These are phyloP conservation scores for Charadrius vociferus DNA, from an alignment of 2,113 vertebrate genomes.

Conservation along the genomic window DNA sequence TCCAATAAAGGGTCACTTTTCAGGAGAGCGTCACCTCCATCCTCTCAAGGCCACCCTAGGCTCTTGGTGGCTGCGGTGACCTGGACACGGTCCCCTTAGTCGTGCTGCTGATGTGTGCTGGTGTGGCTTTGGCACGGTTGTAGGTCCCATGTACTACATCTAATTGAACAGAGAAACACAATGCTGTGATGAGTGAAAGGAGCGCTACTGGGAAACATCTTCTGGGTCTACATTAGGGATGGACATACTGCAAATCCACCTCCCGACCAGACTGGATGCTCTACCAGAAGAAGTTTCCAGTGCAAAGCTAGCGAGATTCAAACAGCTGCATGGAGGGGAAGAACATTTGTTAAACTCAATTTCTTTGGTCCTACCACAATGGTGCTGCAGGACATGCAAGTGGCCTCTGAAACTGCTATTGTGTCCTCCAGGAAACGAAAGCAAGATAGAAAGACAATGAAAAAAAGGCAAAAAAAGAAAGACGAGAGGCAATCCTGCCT, in stretches of 20 bases:
- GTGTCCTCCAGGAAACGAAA: not conserved
- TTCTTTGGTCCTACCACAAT: not conserved
- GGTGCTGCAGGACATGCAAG: not conserved
- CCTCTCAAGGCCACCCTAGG: not conserved
- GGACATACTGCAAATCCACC: not conserved
- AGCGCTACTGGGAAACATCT: not conserved
- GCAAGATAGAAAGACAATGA: accelerated
- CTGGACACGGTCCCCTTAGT: not conserved
- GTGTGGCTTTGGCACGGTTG: not conserved
- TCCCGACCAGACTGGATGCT: not conserved
- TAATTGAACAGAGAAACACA: not conserved
- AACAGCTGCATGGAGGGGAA: not conserved
- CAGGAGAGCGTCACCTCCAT: not conserved
- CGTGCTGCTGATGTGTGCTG: not conserved
- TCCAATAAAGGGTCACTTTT: not conserved
- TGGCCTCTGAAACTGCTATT: not conserved
- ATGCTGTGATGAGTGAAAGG: accelerated
- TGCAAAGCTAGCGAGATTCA: not conserved
- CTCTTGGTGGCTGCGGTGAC: not conserved
- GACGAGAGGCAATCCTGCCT: not conserved
- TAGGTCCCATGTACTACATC: accelerated
- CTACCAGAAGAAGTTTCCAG: not conserved
- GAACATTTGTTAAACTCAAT: not conserved
- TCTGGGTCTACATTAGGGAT: not conserved
- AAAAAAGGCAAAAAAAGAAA: not conserved